Percentiles rank a stretch among this genome's conserved stretches.
phyloP scores from a whole-genome alignment of 2,113 vertebrate species.

The Procapra przewalskii region DNA sequence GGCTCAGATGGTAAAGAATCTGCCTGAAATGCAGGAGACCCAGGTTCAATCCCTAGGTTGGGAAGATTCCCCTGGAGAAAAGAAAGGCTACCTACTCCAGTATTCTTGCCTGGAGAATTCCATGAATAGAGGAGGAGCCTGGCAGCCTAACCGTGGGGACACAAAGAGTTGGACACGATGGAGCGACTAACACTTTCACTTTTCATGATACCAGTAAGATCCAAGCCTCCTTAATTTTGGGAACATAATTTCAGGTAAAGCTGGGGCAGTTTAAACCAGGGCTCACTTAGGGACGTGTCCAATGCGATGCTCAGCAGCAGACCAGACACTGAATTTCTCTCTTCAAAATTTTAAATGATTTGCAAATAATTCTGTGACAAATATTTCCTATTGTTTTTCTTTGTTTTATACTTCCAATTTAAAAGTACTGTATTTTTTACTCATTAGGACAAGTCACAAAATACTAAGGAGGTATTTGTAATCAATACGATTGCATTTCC shows the following conservation, averaged over 20 bases:
- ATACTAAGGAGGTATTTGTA: not conserved
- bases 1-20: not conserved
- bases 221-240: not conserved
- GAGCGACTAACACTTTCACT: not conserved
- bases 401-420: not conserved
- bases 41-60: not conserved
- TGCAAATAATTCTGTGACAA: not conserved
- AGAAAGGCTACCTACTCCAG: not conserved
- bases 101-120: not conserved
- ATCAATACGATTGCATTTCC: not conserved
- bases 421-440: not conserved
- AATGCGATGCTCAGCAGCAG: fast-evolving
- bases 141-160: not conserved
- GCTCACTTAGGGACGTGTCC: not conserved
- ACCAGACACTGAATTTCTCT: not conserved
- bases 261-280: not conserved
- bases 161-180: not conserved
- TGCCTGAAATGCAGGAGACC: not conserved
- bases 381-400: not conserved
- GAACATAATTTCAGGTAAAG: not conserved
- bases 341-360: not conserved
- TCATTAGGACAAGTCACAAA: not conserved
- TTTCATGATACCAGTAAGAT: not conserved
- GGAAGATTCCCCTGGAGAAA: not conserved
- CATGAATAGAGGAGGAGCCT: not conserved